These are phyloP conservation scores for Nebria ingens DNA, from an alignment of 1,140 invertebrate species.

Conservation along the genomic window DNA sequence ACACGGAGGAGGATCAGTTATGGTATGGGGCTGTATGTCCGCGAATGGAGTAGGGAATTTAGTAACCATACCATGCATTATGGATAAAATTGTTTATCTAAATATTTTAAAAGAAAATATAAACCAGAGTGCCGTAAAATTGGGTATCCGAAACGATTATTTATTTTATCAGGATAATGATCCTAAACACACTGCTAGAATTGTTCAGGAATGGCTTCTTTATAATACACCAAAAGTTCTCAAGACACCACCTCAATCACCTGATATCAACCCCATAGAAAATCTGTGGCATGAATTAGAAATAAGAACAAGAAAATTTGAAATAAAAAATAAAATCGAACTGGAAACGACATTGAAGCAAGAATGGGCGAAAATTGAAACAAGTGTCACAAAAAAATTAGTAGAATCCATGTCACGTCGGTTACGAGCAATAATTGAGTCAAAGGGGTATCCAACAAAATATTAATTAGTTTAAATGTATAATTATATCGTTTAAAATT, in stretches of 20 bases:
- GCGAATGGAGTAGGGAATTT: not conserved
- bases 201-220: not conserved
- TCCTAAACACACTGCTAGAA: not conserved
- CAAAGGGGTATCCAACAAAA: not conserved
- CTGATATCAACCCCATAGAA: not conserved
- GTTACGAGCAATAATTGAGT: not conserved
- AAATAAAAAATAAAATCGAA: not conserved
- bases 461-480: too few relatives aligned
- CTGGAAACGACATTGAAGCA: not conserved
- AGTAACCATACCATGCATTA: not conserved
- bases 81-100: not conserved
- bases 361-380: not conserved
- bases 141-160: slow-evolving; percentile 7
- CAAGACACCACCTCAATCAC: too few relatives aligned
- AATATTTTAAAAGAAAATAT: not conserved
- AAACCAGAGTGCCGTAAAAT: not conserved
- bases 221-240: not conserved
- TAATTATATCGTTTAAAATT: too few relatives aligned
- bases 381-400: not conserved
- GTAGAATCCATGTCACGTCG: not conserved
- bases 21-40: not conserved
- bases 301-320: not conserved
- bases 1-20: not conserved
- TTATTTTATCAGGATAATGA: not conserved
- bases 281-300: not conserved